Conservation (phyloP, 37 sponge, comb jelly and placozoan genomes). For the Halichondria panicea region DNA sequence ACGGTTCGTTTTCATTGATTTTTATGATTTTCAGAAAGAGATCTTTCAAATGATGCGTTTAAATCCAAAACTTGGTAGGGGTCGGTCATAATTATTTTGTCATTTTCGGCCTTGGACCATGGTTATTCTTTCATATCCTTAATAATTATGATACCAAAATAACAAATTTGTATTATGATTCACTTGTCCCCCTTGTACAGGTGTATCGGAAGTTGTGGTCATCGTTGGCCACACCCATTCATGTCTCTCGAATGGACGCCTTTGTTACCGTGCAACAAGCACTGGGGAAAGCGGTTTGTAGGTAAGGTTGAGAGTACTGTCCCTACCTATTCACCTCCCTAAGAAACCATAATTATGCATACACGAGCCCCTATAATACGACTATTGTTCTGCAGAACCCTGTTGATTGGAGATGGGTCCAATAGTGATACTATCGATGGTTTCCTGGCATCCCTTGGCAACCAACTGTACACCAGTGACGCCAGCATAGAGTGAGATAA, state of each 20-base stretch:
- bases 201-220: background rate
- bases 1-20: too few relatives aligned
- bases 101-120: too few relatives aligned
- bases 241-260: slow-evolving; percentile 44
- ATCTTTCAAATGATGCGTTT: too few relatives aligned
- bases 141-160: too few relatives aligned
- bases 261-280: slow-evolving; percentile 27
- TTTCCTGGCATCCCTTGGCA: slow-evolving; percentile 57
- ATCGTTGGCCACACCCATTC: background rate
- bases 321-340: background rate
- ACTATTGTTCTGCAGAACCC: slow-evolving; percentile 3
- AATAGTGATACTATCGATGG: slow-evolving; percentile 30
- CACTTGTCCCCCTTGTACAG: background rate
- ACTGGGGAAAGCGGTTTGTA: slow-evolving; percentile 25
- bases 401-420: slow-evolving; percentile 7
- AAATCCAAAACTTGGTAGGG: too few relatives aligned
- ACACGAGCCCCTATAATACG: background rate
- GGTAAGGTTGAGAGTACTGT: background rate
- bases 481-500: slow-evolving; percentile 28
- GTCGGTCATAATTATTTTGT: too few relatives aligned
- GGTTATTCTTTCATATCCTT: too few relatives aligned
- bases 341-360: background rate
- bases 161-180: too few relatives aligned
- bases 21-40: too few relatives aligned
- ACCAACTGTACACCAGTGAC: slow-evolving; percentile 58